These are phyloP conservation scores for Poeciliopsis retropinna DNA, from an alignment of 2,113 vertebrate genomes.

Conservation along the genomic window DNA sequence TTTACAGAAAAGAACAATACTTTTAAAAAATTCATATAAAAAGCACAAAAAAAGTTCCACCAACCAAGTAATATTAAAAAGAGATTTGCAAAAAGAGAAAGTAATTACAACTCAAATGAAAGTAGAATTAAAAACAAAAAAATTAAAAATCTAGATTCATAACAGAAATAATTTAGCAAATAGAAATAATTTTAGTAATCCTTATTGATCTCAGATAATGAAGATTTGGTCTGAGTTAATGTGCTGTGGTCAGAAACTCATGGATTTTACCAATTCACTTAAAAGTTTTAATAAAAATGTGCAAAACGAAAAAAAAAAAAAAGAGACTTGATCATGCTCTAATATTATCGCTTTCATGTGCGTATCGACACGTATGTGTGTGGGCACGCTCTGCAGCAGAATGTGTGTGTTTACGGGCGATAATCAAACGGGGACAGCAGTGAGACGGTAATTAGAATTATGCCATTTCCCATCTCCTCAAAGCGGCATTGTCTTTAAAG, in stretches of 20 bases:
- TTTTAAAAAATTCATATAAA: too few species aligned
- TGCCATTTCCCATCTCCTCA: constrained; percentile 64
- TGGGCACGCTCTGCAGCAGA: not conserved
- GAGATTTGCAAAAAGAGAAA: too few species aligned
- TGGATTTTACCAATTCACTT: not conserved
- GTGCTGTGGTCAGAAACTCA: not conserved
- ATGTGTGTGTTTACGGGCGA: constrained; percentile 36
- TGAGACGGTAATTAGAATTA: constrained; percentile 68
- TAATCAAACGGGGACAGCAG: constrained; percentile 55
- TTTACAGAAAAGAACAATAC: too few species aligned
- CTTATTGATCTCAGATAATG: not conserved
- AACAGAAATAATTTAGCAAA: too few species aligned
- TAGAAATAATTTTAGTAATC: too few species aligned
- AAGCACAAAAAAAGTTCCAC: too few species aligned
- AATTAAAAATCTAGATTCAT: too few species aligned
- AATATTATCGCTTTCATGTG: not conserved
- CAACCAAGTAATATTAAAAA: too few species aligned
- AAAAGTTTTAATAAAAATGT: not conserved
- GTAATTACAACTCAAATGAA: too few species aligned
- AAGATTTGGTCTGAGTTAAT: not conserved
- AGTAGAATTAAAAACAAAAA: too few species aligned
- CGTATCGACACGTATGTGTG: constrained; percentile 1
- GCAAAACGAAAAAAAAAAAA: not conserved
- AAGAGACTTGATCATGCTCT: constrained; percentile 28
- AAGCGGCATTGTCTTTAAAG: constrained; percentile 74